Base-by-base conservation (phyloP, 1,140 invertebrate species). In the Episyrphus balteatus region DNA sequence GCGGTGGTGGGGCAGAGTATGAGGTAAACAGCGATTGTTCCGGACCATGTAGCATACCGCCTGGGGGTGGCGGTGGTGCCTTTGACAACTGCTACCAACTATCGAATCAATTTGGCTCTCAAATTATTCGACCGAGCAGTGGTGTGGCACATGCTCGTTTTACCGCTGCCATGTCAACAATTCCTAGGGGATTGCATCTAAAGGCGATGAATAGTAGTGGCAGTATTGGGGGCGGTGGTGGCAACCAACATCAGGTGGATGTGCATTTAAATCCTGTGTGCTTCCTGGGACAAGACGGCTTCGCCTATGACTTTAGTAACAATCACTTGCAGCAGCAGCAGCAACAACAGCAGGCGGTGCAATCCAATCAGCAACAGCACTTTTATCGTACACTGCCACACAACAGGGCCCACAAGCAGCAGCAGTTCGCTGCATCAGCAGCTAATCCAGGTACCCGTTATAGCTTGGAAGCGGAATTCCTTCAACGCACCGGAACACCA, bases 241-340 rank as follows among this genome's bases (percentile, higher is more conserved):
- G 13, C 45, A 56, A 76, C 42, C 78, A 78, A 47, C 76, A 78
- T 49, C 75, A 78, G 6, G 76, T 80, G 3, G 80, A 83, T 57
- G 78, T 82, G 13, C 80, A 82, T 56, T 61, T 82, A 13, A 81
- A 81, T 57, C 79, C 80, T 0, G 74, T 77, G 0, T 79, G 78
- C 48, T 79, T 80, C 55, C 69, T 87, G 48, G 85, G 85, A 46
- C 76, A 74, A 33, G 84, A 87, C 47, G 83, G 82, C 0, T 88
- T 86, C 61, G 83, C 84, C 1, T 71, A 84, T 14, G 86, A 90
- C 55, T 89, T 85, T 51, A 86, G 85, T 43, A 66, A 62, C 39
- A 59, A 59, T 32, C 63, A 66, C 36, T 26, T 51, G 19, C 46
- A 48, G 21, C 51, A 49, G 2, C 49, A 56, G 33, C 49, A 51